Base-by-base conservation (phyloP, 1,140 invertebrate species). In the Drosophila punjabiensis region DNA sequence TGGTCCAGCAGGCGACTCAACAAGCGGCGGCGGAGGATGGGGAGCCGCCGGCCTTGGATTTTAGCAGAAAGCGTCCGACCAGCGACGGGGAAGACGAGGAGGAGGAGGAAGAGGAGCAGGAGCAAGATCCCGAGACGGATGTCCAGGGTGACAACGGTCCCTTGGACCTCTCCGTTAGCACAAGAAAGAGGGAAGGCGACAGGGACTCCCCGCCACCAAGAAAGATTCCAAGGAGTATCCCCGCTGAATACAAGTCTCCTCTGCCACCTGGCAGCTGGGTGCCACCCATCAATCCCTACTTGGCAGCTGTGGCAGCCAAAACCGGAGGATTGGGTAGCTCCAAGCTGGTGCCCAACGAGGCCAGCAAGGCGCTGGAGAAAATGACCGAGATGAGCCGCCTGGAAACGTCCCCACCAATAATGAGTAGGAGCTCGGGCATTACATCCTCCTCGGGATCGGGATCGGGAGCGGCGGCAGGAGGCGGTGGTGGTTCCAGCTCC, bases 301-400 rank as follows among this genome's bases (percentile, higher is more conserved):
- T 97, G 67, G 96, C 96, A 4, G 96, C 96, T n/a, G 96, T 96
- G 10, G 95, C 96, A 18, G 96, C 80, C 45, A 91, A 86, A 30
- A 63, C 74, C 3, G 64, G 68, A 1, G 78, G 59, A 3, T 9
- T 73, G 48, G 96, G 96, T 92, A 92, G 96, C 73, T 45, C 68
- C 1, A 97, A 97, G 81, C 93, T 39, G 95, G 4, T 95, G 95
- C 48, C 96, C 95, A 14, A 96, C 94, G 90, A 97, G 97, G 92
- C 97, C 0, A 96, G 96, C 13, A 97, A 98, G 92, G 97, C 97
- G 30, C 92, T 98, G 47, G 97, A 98, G 91, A 98, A 98, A 91
- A 98, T 98, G 97, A 97, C 96, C 80, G 97, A 98, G 85, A 94
- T 98, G 64, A 98, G 97, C 79, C 96, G 97, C 84, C 93, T 97